Conservation (phyloP, 37 sponge, comb jelly and placozoan genomes). For the Cliona cf. orientalis region DNA sequence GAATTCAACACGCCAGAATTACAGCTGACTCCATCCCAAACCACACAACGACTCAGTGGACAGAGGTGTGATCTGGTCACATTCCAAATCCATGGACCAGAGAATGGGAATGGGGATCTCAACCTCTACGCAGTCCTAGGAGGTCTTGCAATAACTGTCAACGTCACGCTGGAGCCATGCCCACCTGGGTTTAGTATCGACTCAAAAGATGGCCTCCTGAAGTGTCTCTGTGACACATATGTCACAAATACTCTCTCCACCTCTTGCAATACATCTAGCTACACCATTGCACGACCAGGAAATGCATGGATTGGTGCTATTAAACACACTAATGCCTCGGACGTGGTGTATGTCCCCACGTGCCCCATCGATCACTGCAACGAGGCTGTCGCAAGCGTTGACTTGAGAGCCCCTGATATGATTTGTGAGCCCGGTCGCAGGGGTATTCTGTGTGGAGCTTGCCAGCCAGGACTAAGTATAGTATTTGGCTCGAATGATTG, state of each 20-base stretch:
- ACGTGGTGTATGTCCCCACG: constrained; percentile 13
- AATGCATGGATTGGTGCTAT: constrained; percentile 27
- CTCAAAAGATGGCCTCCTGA: background rate
- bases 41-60: background rate
- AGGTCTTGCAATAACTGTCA: background rate
- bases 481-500: constrained; percentile 54
- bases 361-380: constrained; percentile 47
- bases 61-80: constrained; percentile 1
- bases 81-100: constrained; percentile 32
- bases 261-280: constrained; percentile 5
- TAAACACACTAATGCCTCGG: background rate
- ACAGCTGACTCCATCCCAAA: background rate
- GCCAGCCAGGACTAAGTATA: constrained; percentile 38
- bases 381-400: background rate
- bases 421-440: constrained; percentile 36
- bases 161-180: constrained; percentile 21
- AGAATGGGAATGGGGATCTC: background rate
- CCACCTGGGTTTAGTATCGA: constrained; percentile 37
- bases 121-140: constrained; percentile 1
- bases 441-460: constrained; percentile 67
- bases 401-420: constrained; percentile 4
- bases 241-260: background rate
- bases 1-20: background rate
- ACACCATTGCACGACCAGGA: constrained; percentile 20
- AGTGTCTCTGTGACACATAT: constrained; percentile 29